Evolutionary conservation across 2,797 vertebrate genomes (phyloP).

Genomic region (Aselliscus stoliczkanus): DNA sequence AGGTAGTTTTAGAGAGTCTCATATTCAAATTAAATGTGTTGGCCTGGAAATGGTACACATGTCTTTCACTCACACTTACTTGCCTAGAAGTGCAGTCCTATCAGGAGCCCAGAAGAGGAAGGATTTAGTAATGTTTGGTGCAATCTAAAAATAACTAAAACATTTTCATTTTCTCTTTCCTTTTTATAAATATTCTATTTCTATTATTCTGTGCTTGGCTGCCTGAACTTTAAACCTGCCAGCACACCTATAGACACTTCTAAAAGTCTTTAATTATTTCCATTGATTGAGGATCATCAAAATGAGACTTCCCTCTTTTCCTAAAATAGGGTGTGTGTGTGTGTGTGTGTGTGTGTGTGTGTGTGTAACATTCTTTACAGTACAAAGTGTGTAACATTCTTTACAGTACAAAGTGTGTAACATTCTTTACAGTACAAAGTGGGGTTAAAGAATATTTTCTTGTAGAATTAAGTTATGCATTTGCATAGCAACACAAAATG

Average conservation of each 20-base stretch:
- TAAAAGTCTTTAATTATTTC: not conserved
- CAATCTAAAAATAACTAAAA: not conserved
- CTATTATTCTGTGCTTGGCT: not conserved
- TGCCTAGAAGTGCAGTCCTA: not conserved
- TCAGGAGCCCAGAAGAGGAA: not conserved
- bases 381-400: not conserved
- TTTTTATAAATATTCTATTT: not conserved
- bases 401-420: not conserved
- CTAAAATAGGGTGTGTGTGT: not conserved
- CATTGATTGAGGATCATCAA: not conserved
- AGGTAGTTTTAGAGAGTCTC: not conserved
- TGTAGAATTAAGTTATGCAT: not conserved
- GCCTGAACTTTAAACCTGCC: not conserved
- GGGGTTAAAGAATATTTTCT: not conserved
- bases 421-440: not conserved
- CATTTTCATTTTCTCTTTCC: not conserved
- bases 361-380: not conserved
- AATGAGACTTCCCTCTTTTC: not conserved
- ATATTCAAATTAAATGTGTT: not conserved
- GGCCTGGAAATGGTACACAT: not conserved
- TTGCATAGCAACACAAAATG: conserved; percentile 10
- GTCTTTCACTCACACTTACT: not conserved
- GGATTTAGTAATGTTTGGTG: not conserved
- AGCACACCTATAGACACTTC: not conserved
- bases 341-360: not conserved